These are phyloP conservation scores for Drosophila hawaiiensis DNA, from an alignment of 2,888 invertebrate genomes.

Conservation along the genomic window DNA sequence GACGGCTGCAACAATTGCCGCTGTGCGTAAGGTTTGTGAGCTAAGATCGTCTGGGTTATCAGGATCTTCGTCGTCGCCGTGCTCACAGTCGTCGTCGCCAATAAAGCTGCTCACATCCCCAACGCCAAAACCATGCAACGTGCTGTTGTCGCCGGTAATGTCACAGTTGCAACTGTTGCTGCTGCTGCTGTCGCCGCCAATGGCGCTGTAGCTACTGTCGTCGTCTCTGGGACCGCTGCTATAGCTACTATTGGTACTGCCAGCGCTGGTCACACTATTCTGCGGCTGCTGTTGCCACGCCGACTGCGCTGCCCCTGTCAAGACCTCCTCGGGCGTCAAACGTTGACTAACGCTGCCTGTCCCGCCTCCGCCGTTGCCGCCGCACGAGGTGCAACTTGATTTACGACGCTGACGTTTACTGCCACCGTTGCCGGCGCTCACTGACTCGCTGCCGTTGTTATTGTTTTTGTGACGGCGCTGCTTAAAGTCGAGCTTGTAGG, in stretches of 20 bases:
- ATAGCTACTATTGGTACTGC: slow-evolving; percentile 69
- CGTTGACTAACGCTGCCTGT: slow-evolving; percentile 46
- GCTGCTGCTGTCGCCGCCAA: slow-evolving; percentile 78
- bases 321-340: slow-evolving; percentile 68
- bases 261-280: slow-evolving; percentile 72
- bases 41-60: slow-evolving; percentile 60
- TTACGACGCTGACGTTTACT: slow-evolving; percentile 64
- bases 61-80: slow-evolving; percentile 58
- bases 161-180: slow-evolving; percentile 83
- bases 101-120: slow-evolving; percentile 80
- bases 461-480: slow-evolving; percentile 74
- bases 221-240: slow-evolving; percentile 70
- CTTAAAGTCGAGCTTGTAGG: slow-evolving; percentile 76
- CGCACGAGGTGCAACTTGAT: slow-evolving; percentile 70
- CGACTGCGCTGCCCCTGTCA: slow-evolving; percentile 45
- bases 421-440: slow-evolving; percentile 29
- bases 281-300: slow-evolving; percentile 72
- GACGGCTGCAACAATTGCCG: slow-evolving; percentile 73
- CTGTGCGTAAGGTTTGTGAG: slow-evolving; percentile 70
- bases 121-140: slow-evolving; percentile 81
- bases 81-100: slow-evolving; percentile 69
- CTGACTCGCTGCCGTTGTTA: slow-evolving; percentile 46
- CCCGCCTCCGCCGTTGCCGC: slow-evolving; percentile 36
- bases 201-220: slow-evolving; percentile 67
- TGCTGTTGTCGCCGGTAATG: slow-evolving; percentile 83